Conservation (phyloP, 2,113 vertebrate species). For the Bungarus multicinctus region DNA sequence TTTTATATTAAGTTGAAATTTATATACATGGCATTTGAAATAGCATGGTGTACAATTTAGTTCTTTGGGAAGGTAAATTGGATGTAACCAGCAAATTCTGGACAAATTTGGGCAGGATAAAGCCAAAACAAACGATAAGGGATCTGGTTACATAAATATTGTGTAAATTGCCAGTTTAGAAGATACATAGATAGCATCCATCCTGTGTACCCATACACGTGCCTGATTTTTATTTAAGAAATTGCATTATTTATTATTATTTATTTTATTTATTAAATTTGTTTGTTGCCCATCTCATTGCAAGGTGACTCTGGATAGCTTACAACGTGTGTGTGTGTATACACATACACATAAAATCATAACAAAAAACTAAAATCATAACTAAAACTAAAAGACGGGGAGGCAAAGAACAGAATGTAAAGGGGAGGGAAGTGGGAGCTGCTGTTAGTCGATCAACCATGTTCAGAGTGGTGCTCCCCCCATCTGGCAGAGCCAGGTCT, state of each 20-base stretch:
- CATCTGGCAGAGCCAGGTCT: background rate
- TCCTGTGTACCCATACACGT: background rate
- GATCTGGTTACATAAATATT: background rate
- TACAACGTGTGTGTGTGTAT: too few relatives aligned
- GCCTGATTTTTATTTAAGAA: background rate
- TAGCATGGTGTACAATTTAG: background rate
- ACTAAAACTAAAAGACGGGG: background rate
- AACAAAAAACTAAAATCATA: background rate
- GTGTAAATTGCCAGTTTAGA: background rate
- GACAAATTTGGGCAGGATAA: background rate
- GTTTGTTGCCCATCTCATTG: too few relatives aligned
- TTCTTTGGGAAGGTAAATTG: background rate
- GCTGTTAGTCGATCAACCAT: background rate
- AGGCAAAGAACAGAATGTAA: background rate
- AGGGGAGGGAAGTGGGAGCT: background rate
- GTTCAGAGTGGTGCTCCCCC: background rate
- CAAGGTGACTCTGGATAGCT: too few relatives aligned
- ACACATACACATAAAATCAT: too few relatives aligned
- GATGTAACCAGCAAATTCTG: background rate
- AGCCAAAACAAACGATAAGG: background rate
- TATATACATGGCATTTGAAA: background rate
- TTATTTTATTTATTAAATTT: background rate
- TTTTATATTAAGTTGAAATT: background rate
- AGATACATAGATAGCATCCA: background rate
- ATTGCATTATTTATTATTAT: background rate